Percentiles rank a stretch among this genome's conserved stretches.
Evolutionary conservation across 2,888 invertebrate species (phyloP).

Genomic region (Zhuqinia jingwanae): DNA sequence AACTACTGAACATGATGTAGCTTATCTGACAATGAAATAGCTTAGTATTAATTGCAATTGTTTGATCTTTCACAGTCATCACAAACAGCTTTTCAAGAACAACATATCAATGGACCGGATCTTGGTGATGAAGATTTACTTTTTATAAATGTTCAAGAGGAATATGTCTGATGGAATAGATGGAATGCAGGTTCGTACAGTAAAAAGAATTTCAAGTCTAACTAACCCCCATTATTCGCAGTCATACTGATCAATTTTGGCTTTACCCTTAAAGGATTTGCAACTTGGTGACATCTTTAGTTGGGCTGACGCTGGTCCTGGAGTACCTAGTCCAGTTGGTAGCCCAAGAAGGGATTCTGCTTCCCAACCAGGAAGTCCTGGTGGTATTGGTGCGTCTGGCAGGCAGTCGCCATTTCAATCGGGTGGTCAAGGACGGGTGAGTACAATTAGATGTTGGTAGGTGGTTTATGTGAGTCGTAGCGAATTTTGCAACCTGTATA

Average conservation of each 20-base stretch:
- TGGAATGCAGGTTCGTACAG: constrained; percentile 83
- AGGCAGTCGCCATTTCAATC: constrained; percentile 83
- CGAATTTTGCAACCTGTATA: no score
- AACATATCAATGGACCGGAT: constrained; percentile 86
- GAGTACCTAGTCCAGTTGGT: constrained; percentile 84
- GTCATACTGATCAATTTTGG: background rate
- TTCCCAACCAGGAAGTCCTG: constrained; percentile 82
- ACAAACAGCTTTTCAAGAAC: constrained; percentile 86
- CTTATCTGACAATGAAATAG: background rate
- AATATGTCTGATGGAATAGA: constrained; percentile 86
- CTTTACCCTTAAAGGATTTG: constrained; percentile 73
- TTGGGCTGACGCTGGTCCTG: constrained; percentile 79
- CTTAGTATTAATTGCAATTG: background rate
- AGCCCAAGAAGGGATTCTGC: constrained; percentile 80
- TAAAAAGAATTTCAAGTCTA: no score
- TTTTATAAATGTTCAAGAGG: constrained; percentile 84
- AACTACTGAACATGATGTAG: background rate
- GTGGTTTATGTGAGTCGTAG: no score
- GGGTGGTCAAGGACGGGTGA: constrained; percentile 83
- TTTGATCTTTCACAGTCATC: constrained; percentile 85
- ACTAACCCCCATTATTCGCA: background rate
- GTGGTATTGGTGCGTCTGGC: constrained; percentile 82
- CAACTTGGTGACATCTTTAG: constrained; percentile 78
- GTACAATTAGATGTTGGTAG: constrained; percentile 59
- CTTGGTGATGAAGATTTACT: constrained; percentile 85